phyloP scores from a whole-genome alignment of 2,113 vertebrate species.

The Microtus oregoni region DNA sequence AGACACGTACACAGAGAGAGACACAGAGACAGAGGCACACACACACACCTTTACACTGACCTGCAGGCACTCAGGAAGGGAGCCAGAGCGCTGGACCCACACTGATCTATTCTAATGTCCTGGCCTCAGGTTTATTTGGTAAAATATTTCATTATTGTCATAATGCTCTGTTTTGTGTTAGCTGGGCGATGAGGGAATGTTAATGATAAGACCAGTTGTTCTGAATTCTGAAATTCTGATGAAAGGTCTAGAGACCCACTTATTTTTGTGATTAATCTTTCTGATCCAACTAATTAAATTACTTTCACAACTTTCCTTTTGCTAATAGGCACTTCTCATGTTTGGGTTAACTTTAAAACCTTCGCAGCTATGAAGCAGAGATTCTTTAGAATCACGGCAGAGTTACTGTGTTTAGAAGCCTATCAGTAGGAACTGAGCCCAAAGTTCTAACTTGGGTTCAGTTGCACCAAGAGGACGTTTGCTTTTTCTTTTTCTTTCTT shows the following conservation, averaged over 20 bases:
- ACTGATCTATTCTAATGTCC: slow-evolving; percentile 30
- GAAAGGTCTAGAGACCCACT: slow-evolving; percentile 74
- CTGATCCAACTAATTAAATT: slow-evolving; percentile 83
- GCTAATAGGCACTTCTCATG: slow-evolving; percentile 80
- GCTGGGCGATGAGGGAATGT: slow-evolving; percentile 61
- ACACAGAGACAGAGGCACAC: neutral
- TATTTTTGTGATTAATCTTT: slow-evolving; percentile 81
- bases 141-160: slow-evolving; percentile 54
- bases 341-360: slow-evolving; percentile 83
- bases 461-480: slow-evolving; percentile 9
- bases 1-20: neutral
- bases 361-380: slow-evolving; percentile 64
- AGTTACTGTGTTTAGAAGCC: slow-evolving; percentile 52
- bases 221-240: slow-evolving; percentile 75
- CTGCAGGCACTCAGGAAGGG: slow-evolving; percentile 18
- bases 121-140: slow-evolving; percentile 62
- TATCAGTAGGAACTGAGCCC: slow-evolving; percentile 57
- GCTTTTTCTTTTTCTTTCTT: neutral
- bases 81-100: neutral
- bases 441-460: slow-evolving; percentile 42
- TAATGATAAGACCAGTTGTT: slow-evolving; percentile 64
- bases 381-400: slow-evolving; percentile 67
- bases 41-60: slow-evolving; percentile 36
- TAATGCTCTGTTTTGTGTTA: slow-evolving; percentile 66
- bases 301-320: slow-evolving; percentile 78